Evolutionary conservation across 2,797 vertebrate species (phyloP), one percentile per base, ranked within the genome.

Genomic region (Argya squamiceps): DNA sequence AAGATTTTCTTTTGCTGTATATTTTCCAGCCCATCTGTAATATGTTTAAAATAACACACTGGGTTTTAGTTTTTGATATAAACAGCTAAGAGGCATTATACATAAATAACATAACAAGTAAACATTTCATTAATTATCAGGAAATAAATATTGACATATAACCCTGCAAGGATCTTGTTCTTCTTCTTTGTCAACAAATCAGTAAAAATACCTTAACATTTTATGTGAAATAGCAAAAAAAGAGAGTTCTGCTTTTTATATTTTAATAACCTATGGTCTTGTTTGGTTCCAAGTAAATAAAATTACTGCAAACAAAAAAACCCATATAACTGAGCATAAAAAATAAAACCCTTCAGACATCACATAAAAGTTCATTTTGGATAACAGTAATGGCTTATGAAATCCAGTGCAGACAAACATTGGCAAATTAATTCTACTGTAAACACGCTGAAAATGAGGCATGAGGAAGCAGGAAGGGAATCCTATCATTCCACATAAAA

Each of bases 21-120:
- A 15, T 94, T 97, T 94, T 97, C 97, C 88, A 86, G 78, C 15
- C 82, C 97, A 87, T 52, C 97, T 97, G 91, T 67, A 97, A 97
- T 64, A 86, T 17, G 96, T 96, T 90, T 91, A 70, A 78, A 93
- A 87, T 50, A 95, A 83, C 46, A 92, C 26, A 76, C 10, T 76
- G 36, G 8, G 17, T 65, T 34, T 96, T 75, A 86, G 47, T 60
- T 89, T 89, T 95, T 79, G 3, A 67, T 64, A 73, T 34, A 65
- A 88, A 83, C 46, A 89, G 37, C 63, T 81, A 89, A 85, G 37
- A 80, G 56, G 55, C 46, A 52, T 37, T 62, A 89, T 39, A 83
- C 27, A 65, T 22, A 77, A 84, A 18, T 53, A 90, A 56, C 34
- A 46, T 12, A 78, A 5, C 26, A 83, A 71, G 26, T 30, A 78